Percentiles rank a stretch among this genome's conserved stretches.
Conservation (phyloP, 2,888 invertebrate species). For the Mythimna vitellina region DNA sequence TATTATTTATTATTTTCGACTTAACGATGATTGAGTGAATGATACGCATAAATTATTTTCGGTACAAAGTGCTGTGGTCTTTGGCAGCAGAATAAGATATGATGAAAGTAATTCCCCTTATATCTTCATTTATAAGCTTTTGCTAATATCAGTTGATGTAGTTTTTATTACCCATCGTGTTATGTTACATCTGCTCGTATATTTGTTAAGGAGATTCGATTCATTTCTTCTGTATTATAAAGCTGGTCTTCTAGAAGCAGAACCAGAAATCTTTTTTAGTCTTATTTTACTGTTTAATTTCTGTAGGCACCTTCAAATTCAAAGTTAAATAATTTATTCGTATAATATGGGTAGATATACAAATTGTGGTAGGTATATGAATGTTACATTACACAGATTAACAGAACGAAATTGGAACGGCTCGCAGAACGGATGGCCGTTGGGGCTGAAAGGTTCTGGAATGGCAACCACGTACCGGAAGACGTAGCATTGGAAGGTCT, state of each 20-base stretch:
- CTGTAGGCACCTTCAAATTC: not conserved
- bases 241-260: not conserved
- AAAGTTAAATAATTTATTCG: too few species aligned
- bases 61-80: not conserved
- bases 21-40: not conserved
- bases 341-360: too few species aligned
- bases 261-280: not conserved
- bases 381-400: too few species aligned
- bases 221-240: too few species aligned
- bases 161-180: not conserved
- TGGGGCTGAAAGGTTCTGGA: too few species aligned
- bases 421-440: too few species aligned
- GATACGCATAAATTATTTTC: not conserved
- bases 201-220: not conserved
- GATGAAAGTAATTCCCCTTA: slow-evolving; percentile 2
- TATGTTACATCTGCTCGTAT: not conserved
- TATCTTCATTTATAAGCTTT: not conserved
- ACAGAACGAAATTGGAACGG: too few species aligned
- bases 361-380: too few species aligned
- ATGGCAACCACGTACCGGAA: too few species aligned
- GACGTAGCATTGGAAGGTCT: too few species aligned
- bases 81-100: not conserved
- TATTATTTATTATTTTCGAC: not conserved
- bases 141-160: not conserved
- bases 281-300: not conserved